These are phyloP conservation scores for Ectemnius continuus DNA, from an alignment of 2,888 invertebrate genomes.

Conservation along the genomic window DNA sequence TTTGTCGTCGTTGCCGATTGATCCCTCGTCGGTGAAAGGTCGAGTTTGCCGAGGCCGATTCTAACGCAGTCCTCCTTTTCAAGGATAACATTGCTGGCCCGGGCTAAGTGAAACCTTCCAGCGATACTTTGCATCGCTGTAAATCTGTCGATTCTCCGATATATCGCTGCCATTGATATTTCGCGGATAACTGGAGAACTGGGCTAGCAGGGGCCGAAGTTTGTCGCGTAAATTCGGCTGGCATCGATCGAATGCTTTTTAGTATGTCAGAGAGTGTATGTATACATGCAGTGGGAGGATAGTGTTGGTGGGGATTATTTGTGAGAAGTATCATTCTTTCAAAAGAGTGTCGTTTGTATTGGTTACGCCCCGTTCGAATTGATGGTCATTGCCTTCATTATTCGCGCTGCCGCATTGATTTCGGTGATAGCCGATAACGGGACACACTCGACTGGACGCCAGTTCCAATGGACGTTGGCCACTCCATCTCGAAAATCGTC, in stretches of 20 bases:
- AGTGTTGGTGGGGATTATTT: too few species aligned
- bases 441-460: slow-evolving; percentile 15
- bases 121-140: background rate
- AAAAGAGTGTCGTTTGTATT: background rate
- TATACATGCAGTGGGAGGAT: too few species aligned
- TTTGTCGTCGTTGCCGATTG: background rate
- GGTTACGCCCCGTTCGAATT: slow-evolving; percentile 10
- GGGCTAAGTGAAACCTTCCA: slow-evolving; percentile 6
- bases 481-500: background rate
- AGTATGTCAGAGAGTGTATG: too few species aligned
- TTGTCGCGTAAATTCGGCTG: background rate
- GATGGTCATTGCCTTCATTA: slow-evolving; percentile 12
- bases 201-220: background rate
- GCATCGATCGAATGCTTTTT: slow-evolving; percentile 1
- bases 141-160: background rate
- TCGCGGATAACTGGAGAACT: background rate
- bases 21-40: background rate
- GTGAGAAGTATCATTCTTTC: too few species aligned
- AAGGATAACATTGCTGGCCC: background rate
- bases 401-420: slow-evolving; percentile 4
- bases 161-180: background rate
- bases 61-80: slow-evolving; percentile 1
- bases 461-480: background rate
- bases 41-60: background rate
- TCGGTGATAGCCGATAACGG: slow-evolving; percentile 22